Evolutionary conservation across 2,888 invertebrate genomes (phyloP), one percentile per base, ranked within the genome.

Genomic region (Eremobia ochroleuca): DNA sequence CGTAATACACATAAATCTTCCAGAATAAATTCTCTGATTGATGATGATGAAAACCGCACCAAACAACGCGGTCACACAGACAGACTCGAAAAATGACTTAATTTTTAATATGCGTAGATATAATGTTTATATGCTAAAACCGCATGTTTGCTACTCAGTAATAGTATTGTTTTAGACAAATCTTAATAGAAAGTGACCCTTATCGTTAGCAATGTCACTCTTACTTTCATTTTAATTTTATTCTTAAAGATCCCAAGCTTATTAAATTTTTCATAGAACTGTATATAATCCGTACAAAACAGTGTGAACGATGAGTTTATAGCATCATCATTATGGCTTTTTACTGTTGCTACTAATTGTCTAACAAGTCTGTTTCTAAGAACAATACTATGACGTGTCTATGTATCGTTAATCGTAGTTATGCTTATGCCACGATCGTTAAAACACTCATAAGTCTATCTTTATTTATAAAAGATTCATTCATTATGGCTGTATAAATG

Each of bases 351-450:
- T 64, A 58, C 65, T 62, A 83, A 83, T 82, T 85, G 28, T 72
- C 34, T 55, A 66, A 68, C 76, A 59, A 46, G 58, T 81, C 9
- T 69, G 58, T 52, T 77, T 46, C 82, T 46, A 13, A 73, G 77
- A 82, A 83, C 85, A 85, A 82, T 85, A 77, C 67, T 62, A 65
- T 83, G 64, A 77, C 83, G 78, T 82, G 74, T 58, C 61, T 69
- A 2, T 11, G 59, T 70, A 72, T 72, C 78, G 66, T 82, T 43
- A 25, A 85, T 74, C 68, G 52, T 72, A 65, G 40, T 46, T 6
- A 31, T 68, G 58, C 34, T n/a, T 58, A 37, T 11, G 21, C 31
- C 52, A 58, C 55, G 34, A 66, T 64, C 69, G 49, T 76, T 69
- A 82, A 74, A 71, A 40, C 13, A 65, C 5, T 43, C 62, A 73